Conservation (phyloP, 2,797 vertebrate genomes). For the Phoebastria nigripes region DNA sequence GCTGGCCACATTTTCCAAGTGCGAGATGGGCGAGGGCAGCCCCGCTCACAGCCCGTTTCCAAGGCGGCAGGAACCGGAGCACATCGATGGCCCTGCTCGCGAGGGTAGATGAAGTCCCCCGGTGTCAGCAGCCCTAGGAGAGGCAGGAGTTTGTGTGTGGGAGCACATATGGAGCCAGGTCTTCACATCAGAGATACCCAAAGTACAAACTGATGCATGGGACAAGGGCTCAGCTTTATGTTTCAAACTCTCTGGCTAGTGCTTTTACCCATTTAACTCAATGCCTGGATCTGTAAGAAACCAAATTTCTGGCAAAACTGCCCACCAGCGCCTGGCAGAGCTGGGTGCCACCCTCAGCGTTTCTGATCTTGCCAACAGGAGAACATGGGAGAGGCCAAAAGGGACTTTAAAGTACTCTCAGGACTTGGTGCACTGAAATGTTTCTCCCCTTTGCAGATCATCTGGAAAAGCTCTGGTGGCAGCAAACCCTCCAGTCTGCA, state of each 20-base stretch:
- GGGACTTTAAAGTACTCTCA: not conserved
- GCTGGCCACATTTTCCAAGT: not conserved
- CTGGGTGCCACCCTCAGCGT: too few relatives aligned
- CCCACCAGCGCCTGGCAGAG: not conserved
- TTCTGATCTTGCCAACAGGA: not conserved
- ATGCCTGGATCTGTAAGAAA: not conserved
- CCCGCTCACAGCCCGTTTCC: fast-evolving
- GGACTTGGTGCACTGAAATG: not conserved
- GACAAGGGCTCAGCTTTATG: not conserved
- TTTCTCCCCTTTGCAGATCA: not conserved
- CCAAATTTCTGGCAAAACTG: not conserved
- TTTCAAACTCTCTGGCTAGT: not conserved
- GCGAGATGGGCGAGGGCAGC: not conserved
- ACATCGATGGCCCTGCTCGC: fast-evolving
- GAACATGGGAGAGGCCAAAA: not conserved
- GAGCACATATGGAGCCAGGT: not conserved
- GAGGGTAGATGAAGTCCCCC: not conserved
- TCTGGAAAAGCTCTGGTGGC: not conserved
- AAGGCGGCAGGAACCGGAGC: not conserved
- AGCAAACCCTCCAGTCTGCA: not conserved
- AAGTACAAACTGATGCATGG: not conserved
- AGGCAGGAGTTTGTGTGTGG: not conserved
- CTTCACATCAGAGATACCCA: not conserved
- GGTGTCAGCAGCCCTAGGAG: not conserved
- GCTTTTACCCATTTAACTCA: not conserved